Evolutionary conservation across 1,140 invertebrate genomes (phyloP).

Genomic region (Hycleus phaleratus): DNA sequence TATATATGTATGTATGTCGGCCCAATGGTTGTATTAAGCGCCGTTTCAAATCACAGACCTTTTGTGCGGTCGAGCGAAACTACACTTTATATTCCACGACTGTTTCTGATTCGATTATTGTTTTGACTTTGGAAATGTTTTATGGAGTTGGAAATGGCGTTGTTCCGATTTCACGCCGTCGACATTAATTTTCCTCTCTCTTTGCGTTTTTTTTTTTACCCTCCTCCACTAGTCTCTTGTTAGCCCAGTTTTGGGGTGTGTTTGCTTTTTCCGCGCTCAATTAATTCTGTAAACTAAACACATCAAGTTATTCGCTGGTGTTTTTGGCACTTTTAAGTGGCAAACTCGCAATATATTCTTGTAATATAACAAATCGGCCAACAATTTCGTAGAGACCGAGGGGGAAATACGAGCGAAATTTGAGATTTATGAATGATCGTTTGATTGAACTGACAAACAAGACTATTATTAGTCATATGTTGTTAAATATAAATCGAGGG

Average conservation of each 20-base stretch:
- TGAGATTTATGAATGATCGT: too few relatives aligned
- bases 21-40: slow-evolving; percentile 9
- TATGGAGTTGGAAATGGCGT: neutral
- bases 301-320: neutral
- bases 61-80: slow-evolving; percentile 17
- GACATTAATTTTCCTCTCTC: slow-evolving; percentile 6
- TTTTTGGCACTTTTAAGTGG: neutral
- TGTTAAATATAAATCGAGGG: too few relatives aligned
- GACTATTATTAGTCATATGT: too few relatives aligned
- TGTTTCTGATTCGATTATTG: slow-evolving; percentile 15
- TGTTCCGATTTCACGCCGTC: slow-evolving; percentile 1
- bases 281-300: slow-evolving; percentile 7
- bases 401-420: too few relatives aligned
- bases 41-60: slow-evolving; percentile 15
- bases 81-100: slow-evolving; percentile 15
- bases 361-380: too few relatives aligned
- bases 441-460: too few relatives aligned
- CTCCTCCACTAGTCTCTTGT: too few relatives aligned
- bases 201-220: too few relatives aligned
- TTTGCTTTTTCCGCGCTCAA: neutral
- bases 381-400: too few relatives aligned
- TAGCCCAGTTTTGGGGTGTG: too few relatives aligned
- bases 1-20: neutral
- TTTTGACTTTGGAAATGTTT: slow-evolving; percentile 9
- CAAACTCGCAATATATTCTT: neutral